phyloP scores from a whole-genome alignment of 2,888 invertebrate species.

The Halictus ligatus region DNA sequence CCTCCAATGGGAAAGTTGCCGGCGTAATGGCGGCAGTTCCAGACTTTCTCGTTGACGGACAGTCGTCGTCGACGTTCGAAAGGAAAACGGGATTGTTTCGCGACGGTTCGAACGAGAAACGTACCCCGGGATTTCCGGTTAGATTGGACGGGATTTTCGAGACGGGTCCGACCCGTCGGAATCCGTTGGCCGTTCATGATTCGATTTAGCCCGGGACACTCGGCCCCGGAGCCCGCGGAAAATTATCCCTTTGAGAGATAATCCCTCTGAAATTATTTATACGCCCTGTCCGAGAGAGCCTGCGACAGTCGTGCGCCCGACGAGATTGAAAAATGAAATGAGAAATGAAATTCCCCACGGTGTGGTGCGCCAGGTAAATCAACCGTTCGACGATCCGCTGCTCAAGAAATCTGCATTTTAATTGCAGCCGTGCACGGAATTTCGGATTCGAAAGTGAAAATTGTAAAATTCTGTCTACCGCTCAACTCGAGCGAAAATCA shows the following conservation, averaged over 20 bases:
- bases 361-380: neutral
- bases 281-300: neutral
- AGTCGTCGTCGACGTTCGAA: slow-evolving; percentile 38
- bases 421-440: neutral
- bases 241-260: slow-evolving; percentile 32
- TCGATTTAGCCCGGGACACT: slow-evolving; percentile 31
- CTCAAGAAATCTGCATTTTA: neutral
- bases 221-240: neutral
- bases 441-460: neutral
- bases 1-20: slow-evolving; percentile 56
- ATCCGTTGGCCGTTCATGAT: slow-evolving; percentile 43
- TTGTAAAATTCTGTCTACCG: neutral
- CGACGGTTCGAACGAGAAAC: slow-evolving; percentile 10
- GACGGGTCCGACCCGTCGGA: slow-evolving; percentile 18
- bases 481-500: neutral
- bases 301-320: neutral
- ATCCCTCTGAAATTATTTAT: slow-evolving; percentile 37
- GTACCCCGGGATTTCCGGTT: slow-evolving; percentile 39
- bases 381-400: neutral
- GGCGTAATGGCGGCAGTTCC: slow-evolving; percentile 57
- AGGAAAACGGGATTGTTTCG: slow-evolving; percentile 47
- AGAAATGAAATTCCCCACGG: neutral
- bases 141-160: slow-evolving; percentile 55
- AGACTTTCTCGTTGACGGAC: slow-evolving; percentile 46
- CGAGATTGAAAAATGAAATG: neutral